Base-by-base conservation (phyloP, 2,113 vertebrate species). In the Taxidea taxus region DNA sequence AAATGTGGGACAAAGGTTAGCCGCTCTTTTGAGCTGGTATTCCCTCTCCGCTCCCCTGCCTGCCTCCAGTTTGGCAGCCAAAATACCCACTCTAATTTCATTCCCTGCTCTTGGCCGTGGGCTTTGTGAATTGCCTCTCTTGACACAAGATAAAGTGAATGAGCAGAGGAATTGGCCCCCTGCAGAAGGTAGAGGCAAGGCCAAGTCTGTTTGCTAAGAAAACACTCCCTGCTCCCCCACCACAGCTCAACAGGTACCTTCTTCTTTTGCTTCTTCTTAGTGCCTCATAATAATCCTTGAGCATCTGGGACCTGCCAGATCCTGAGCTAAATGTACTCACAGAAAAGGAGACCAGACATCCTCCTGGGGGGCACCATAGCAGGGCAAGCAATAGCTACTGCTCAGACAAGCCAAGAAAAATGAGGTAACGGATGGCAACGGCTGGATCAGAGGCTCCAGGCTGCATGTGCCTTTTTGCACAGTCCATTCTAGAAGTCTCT, bases 1-100 rank as follows among this genome's bases (percentile, higher is more conserved):
- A 97, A 98, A 98, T 74, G 56, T 84, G 95, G 97, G 95, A 96
- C 95, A 97, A 97, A 98, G 97, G 98, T 98, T 87, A 97, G 97
- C 96, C 85, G 95, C 96, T 97, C 98, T 87, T 97, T 96, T 96
- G 97, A 97, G 97, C 97, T 87, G 54, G 49, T 66, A 91, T 29
- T 0, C 64, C 96, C 95, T 91, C 96, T 97, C 96, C 31, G 70
- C 66, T 83, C 95, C 39, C 3, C 15, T 2, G 75, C 90, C 93
- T 77, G 97, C 97, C 95, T 96, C 96, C 34, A 29, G 47, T 87
- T 97, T 97, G 95, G 95, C 98, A 98, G 98, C 90, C 97, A 98
- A 98, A 98, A 98, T 72, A 93, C 14, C 56, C 94, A 81, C 82
- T 97, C 95, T 96, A 68, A 97, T 98, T 98, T 98, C 97, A 96